These are phyloP conservation scores for Acanthis flammea DNA, from an alignment of 2,797 vertebrate species.

Conservation along the genomic window DNA sequence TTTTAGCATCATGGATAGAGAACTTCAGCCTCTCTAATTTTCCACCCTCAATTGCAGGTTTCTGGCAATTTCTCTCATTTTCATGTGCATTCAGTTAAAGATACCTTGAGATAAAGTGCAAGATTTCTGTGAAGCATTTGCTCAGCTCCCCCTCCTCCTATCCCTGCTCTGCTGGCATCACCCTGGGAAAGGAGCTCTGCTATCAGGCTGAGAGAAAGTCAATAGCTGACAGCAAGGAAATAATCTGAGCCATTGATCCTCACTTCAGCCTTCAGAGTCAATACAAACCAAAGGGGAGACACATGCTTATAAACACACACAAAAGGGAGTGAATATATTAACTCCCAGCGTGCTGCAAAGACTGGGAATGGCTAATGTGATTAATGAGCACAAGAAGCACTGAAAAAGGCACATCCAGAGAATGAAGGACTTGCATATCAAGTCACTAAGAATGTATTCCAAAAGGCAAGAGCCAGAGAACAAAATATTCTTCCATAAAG, in stretches of 20 bases:
- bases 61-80: background rate
- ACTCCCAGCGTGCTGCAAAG: background rate
- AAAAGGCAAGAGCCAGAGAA: background rate
- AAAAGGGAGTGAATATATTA: slow-evolving; percentile 39
- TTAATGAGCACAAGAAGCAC: background rate
- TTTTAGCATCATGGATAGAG: background rate
- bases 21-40: background rate
- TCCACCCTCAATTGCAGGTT: background rate
- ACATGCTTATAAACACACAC: slow-evolving; percentile 27
- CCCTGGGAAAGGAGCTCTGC: slow-evolving; percentile 63
- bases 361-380: background rate
- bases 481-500: background rate
- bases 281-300: slow-evolving; percentile 71
- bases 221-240: slow-evolving; percentile 81
- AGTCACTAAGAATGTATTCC: background rate
- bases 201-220: slow-evolving; percentile 76
- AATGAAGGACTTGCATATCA: background rate
- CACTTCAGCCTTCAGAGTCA: slow-evolving; percentile 73
- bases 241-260: slow-evolving; percentile 81
- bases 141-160: background rate
- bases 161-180: background rate
- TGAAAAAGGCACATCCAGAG: background rate
- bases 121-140: background rate
- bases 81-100: background rate
- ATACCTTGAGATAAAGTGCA: background rate